phyloP scores from a whole-genome alignment of 2,113 vertebrate genomes.

The Platycercus adscitus region DNA sequence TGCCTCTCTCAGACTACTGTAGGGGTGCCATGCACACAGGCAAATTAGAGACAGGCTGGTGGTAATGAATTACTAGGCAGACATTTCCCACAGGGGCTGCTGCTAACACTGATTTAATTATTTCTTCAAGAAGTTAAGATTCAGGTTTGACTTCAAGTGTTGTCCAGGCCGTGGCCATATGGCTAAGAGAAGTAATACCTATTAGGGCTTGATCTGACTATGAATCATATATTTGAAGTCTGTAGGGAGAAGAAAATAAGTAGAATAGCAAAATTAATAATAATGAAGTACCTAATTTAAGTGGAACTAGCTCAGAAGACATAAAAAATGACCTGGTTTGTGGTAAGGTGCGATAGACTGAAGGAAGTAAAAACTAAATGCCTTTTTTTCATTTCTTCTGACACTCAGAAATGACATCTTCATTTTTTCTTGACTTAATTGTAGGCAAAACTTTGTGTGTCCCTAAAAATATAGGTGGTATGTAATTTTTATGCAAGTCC shows the following conservation, averaged over 20 bases:
- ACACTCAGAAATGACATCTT: not conserved
- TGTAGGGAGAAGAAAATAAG: constrained; percentile 31
- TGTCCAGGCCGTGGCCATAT: constrained; percentile 48
- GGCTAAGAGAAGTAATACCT: constrained; percentile 51
- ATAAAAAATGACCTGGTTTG: not conserved
- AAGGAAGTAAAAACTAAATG: not conserved
- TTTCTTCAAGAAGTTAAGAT: constrained; percentile 71
- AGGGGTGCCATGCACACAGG: not conserved
- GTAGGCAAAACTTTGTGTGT: not conserved
- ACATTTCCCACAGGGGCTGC: constrained; percentile 13
- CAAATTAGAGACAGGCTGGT: constrained; percentile 47
- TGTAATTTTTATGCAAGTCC: not conserved
- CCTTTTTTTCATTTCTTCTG: not conserved
- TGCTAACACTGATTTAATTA: constrained; percentile 71
- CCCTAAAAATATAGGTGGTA: not conserved
- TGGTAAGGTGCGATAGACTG: not conserved
- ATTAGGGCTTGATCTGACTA: constrained; percentile 31
- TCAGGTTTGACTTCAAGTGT: constrained; percentile 50
- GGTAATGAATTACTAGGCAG: constrained; percentile 42
- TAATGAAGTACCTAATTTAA: not conserved
- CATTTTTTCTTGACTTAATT: not conserved
- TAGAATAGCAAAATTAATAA: constrained; percentile 11
- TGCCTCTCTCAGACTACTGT: constrained; percentile 32
- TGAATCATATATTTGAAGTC: constrained; percentile 48
- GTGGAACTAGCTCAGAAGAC: not conserved